Conservation (phyloP, 2,797 vertebrate species). For the Micrastur ruficollis region DNA sequence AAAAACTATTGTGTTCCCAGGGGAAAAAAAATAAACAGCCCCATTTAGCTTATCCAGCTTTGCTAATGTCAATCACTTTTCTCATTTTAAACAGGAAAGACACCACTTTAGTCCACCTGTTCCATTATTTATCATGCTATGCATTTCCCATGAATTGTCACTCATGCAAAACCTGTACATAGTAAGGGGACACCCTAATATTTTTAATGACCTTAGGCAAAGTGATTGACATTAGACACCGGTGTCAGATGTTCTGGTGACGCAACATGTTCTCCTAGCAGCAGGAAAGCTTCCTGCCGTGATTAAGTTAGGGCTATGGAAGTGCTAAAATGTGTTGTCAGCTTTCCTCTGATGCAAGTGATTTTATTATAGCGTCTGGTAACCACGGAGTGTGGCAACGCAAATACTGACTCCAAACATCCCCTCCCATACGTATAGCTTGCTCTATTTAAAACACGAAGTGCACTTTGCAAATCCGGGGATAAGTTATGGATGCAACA, state of each 20-base stretch:
- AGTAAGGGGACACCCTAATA: constrained; percentile 80
- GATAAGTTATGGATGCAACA: constrained; percentile 28
- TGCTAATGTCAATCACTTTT: constrained; percentile 45
- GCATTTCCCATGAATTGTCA: constrained; percentile 74
- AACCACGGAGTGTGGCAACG: constrained; percentile 86
- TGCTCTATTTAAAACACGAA: constrained; percentile 82
- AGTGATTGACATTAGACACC: constrained; percentile 81
- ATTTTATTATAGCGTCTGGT: constrained; percentile 89
- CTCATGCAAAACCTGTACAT: constrained; percentile 73
- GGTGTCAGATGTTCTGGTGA: constrained; percentile 82
- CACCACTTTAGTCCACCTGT: constrained; percentile 82
- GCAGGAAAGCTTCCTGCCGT: constrained; percentile 78
- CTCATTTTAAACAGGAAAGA: constrained; percentile 66
- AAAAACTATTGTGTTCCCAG: constrained; percentile 15
- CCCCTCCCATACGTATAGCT: constrained; percentile 72
- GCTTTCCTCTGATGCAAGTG: constrained; percentile 92
- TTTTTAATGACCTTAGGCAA: constrained; percentile 82
- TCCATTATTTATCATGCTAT: constrained; percentile 83
- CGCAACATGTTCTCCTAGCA: constrained; percentile 78
- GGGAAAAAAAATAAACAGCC: neutral
- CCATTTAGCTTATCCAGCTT: constrained; percentile 3
- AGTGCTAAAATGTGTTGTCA: constrained; percentile 86
- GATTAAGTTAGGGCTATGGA: constrained; percentile 83
- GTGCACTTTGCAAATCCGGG: constrained; percentile 25
- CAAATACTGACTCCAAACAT: constrained; percentile 89